A percentile compares a stretch with the other conserved stretches of the same genome.
Conservation (phyloP, 2,113 vertebrate genomes). For the Saguinus midas region DNA sequence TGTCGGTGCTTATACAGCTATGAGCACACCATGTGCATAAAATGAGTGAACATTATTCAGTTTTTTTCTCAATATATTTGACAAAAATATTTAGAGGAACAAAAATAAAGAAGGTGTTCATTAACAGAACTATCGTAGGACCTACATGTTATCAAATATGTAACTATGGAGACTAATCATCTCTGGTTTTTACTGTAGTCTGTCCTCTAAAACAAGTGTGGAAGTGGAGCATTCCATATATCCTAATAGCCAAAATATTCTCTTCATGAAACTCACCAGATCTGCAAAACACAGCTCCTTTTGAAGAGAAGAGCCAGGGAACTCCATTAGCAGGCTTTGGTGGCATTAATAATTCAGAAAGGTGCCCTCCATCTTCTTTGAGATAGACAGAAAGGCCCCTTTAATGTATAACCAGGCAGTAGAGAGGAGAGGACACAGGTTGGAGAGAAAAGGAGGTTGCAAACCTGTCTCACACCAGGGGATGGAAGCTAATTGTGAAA, state of each 20-base stretch:
- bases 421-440: background rate
- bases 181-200: background rate
- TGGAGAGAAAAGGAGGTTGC: background rate
- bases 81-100: background rate
- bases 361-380: background rate
- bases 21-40: background rate
- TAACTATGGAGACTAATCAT: background rate
- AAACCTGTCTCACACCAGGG: background rate
- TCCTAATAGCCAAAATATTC: background rate
- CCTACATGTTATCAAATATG: background rate
- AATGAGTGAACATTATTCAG: background rate
- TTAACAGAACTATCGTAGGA: background rate
- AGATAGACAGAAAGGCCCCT: background rate
- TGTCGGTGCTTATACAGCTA: background rate
- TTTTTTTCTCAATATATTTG: background rate
- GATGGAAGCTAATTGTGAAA: background rate
- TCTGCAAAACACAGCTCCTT: background rate
- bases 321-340: background rate
- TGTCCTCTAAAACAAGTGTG: background rate
- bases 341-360: slow-evolving; percentile 48
- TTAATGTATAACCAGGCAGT: background rate
- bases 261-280: background rate
- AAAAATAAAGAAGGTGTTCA: background rate
- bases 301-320: background rate
- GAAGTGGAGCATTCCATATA: background rate